phyloP scores from a whole-genome alignment of 2,797 vertebrate genomes.

The Anabas testudineus region DNA sequence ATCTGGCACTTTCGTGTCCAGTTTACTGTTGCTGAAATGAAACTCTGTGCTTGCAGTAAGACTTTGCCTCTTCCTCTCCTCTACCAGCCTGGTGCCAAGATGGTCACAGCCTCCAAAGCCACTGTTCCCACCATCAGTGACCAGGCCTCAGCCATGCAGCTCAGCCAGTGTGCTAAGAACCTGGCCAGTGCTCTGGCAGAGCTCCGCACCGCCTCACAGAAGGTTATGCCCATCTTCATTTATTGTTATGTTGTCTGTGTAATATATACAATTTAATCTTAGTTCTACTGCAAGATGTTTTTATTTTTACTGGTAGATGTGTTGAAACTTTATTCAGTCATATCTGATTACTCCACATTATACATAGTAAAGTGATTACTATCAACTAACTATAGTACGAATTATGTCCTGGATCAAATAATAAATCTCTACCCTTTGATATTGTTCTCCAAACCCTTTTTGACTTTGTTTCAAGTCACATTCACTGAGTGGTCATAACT shows the following conservation, averaged over 20 bases:
- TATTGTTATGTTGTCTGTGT: background rate
- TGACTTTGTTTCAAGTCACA: no score
- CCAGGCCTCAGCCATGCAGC: constrained; percentile 98
- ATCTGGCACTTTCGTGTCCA: background rate
- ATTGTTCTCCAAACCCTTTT: no score
- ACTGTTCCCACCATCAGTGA: constrained; percentile 94
- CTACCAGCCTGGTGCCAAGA: constrained; percentile 93
- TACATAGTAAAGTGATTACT: no score
- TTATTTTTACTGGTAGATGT: no score
- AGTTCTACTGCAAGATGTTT: no score
- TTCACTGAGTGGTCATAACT: no score
- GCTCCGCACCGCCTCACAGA: constrained; percentile 93
- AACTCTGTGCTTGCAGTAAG: background rate
- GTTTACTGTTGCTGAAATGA: background rate
- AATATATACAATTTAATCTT: no score
- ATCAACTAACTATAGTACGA: no score
- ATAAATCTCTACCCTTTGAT: no score
- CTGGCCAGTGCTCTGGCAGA: constrained; percentile 91
- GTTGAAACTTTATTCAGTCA: no score
- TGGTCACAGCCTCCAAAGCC: constrained; percentile 96
- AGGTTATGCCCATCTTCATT: constrained; percentile 80
- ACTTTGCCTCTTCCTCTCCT: constrained; percentile 10
- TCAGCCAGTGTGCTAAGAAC: constrained; percentile 98
- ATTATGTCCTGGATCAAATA: no score
- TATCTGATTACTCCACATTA: no score